Percentiles rank a stretch among this genome's conserved stretches.
These are phyloP conservation scores for Eunapius fragilis DNA, from an alignment of 37 sponge, comb jelly and placozoan species.

Conservation along the genomic window DNA sequence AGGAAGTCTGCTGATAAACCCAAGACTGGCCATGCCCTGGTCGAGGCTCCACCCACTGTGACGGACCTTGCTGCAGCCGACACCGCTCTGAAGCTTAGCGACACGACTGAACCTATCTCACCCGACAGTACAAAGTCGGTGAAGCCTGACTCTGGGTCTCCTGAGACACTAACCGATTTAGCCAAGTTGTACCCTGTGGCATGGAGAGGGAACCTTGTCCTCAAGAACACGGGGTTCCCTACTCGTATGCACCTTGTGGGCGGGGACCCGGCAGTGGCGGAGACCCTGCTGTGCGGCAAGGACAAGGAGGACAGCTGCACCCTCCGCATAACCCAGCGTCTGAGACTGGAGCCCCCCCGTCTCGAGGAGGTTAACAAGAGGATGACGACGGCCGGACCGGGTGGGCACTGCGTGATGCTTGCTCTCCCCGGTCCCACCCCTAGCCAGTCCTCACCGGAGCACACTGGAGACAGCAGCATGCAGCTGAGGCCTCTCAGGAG, in stretches of 20 bases:
- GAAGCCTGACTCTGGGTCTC: constrained; percentile 27
- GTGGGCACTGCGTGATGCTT: constrained; percentile 83
- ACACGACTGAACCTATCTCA: constrained; percentile 53
- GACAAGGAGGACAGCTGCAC: constrained; percentile 57
- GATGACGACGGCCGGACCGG: constrained; percentile 85
- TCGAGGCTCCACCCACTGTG: background rate
- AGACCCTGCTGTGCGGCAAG: constrained; percentile 51
- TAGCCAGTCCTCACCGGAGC: constrained; percentile 2
- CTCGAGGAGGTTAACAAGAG: constrained; percentile 95
- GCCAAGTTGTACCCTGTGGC: constrained; percentile 84
- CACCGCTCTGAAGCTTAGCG: constrained; percentile 61
- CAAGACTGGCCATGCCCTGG: background rate
- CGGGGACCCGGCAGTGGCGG: constrained; percentile 85
- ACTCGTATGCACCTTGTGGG: constrained; percentile 91
- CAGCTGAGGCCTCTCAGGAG: constrained; percentile 86
- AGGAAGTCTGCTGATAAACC: no score
- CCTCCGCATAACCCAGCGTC: constrained; percentile 87
- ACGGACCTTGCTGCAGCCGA: constrained; percentile 26
- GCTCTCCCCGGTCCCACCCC: constrained; percentile 82
- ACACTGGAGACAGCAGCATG: constrained; percentile 6
- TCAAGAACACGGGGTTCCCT: constrained; percentile 94
- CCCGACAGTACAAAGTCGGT: constrained; percentile 25
- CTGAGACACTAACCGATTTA: constrained; percentile 75
- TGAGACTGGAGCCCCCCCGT: constrained; percentile 88
- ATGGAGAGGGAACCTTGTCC: constrained; percentile 89